phyloP scores from a whole-genome alignment of 2,113 vertebrate genomes.

The Chinchilla lanigera region DNA sequence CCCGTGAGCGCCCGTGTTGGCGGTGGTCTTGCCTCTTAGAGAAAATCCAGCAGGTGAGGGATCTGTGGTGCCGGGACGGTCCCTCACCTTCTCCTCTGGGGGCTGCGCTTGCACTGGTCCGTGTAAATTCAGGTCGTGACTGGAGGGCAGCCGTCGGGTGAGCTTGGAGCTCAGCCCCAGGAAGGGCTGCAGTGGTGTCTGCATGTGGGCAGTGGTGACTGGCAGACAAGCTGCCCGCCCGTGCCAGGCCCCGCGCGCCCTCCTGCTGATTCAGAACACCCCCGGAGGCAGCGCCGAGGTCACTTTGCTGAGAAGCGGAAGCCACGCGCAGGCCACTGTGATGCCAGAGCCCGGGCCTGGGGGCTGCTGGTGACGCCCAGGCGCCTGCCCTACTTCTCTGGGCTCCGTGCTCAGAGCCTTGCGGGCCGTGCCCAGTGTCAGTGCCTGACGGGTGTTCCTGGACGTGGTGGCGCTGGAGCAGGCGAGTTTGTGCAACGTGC shows the following conservation, averaged over 20 bases:
- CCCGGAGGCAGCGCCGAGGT: neutral
- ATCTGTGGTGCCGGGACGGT: neutral
- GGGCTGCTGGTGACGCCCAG: neutral
- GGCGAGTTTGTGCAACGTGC: neutral
- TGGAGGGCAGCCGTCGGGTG: neutral
- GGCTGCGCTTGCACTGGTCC: neutral
- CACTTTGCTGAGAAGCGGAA: constrained; percentile 45
- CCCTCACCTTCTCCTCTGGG: neutral
- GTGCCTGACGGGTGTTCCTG: neutral
- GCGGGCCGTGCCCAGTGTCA: neutral
- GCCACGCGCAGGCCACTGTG: neutral
- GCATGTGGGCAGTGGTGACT: neutral
- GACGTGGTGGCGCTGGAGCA: neutral
- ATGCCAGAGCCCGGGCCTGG: neutral
- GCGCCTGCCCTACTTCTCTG: neutral
- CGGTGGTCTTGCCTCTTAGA: neutral
- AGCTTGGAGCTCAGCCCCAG: neutral
- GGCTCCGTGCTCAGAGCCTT: neutral
- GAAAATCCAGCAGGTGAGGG: neutral
- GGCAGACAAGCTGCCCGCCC: neutral
- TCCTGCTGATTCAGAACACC: neutral
- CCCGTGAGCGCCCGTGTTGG: neutral
- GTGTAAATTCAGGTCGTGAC: neutral
- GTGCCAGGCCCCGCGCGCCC: neutral
- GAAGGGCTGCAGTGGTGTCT: neutral